A percentile compares a stretch with the other conserved stretches of the same genome.
phyloP scores from a whole-genome alignment of 2,888 invertebrate genomes.

The Tinea trinotella region DNA sequence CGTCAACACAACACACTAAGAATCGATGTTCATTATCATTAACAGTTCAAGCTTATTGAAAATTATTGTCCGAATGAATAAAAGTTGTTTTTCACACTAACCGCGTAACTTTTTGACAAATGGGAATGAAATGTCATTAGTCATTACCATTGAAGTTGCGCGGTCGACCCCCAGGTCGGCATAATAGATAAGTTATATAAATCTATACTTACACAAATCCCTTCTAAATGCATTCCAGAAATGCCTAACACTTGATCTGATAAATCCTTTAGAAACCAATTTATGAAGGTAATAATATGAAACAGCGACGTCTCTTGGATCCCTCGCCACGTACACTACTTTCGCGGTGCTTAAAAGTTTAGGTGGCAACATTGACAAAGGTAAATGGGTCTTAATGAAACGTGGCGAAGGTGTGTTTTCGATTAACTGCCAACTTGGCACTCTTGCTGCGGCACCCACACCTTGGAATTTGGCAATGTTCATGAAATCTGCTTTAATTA shows the following conservation, averaged over 20 bases:
- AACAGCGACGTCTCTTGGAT: constrained; percentile 80
- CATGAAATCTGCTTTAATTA: constrained; percentile 56
- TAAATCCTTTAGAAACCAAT: constrained; percentile 62
- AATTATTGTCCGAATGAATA: no score
- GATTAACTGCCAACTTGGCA: constrained; percentile 47
- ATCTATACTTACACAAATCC: constrained; percentile 62
- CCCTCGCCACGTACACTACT: constrained; percentile 79
- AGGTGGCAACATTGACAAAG: constrained; percentile 72
- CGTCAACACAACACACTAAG: no score
- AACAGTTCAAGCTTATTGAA: no score
- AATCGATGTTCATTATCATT: no score
- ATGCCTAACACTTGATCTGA: constrained; percentile 64
- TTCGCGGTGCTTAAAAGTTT: constrained; percentile 57
- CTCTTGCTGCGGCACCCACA: constrained; percentile 39
- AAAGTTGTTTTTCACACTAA: no score
- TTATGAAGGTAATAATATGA: constrained; percentile 79
- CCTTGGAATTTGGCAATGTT: constrained; percentile 58
- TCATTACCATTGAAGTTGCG: no score
- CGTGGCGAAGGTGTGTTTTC: constrained; percentile 60
- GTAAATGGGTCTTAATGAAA: constrained; percentile 77
- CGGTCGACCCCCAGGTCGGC: no score
- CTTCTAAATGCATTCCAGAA: constrained; percentile 75
- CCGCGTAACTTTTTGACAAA: no score
- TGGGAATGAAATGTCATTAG: no score
- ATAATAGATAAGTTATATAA: not conserved